Percentiles rank a stretch among this genome's conserved stretches.
Evolutionary conservation across 2,888 invertebrate species (phyloP).

Genomic region (Cristatella mucedo): DNA sequence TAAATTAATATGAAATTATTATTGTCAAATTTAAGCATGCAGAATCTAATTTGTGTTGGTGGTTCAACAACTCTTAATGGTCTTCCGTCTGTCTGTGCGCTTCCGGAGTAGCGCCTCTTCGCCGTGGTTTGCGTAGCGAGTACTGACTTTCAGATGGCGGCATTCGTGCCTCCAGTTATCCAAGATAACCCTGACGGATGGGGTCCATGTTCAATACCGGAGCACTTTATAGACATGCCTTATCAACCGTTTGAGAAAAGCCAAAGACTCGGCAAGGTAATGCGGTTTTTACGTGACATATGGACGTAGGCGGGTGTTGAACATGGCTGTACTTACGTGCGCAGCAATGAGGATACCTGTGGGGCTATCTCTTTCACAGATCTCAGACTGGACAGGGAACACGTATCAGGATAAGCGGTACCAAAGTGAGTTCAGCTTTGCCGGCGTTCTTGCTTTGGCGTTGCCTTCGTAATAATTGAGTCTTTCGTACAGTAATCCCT

Average conservation of each 20-base stretch:
- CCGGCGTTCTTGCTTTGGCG: no score
- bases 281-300: neutral
- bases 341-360: neutral
- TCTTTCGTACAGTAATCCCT: no score
- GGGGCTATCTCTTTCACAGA: slow-evolving; percentile 38
- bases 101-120: no score
- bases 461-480: no score
- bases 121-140: no score
- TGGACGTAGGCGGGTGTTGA: neutral
- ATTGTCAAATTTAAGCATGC: no score
- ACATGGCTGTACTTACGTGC: neutral
- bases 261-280: slow-evolving; percentile 87
- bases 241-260: slow-evolving; percentile 98
- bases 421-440: slow-evolving; percentile 40
- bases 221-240: slow-evolving; percentile 85
- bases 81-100: no score
- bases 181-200: slow-evolving; percentile 63
- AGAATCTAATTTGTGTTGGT: no score
- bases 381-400: slow-evolving; percentile 91
- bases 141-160: no score
- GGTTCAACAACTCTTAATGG: no score
- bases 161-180: slow-evolving; percentile 33
- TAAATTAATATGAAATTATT: no score
- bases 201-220: slow-evolving; percentile 89
- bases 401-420: slow-evolving; percentile 83